These are phyloP conservation scores for Eumacrocentrus americanus DNA, from an alignment of 2,888 invertebrate species.

Conservation along the genomic window DNA sequence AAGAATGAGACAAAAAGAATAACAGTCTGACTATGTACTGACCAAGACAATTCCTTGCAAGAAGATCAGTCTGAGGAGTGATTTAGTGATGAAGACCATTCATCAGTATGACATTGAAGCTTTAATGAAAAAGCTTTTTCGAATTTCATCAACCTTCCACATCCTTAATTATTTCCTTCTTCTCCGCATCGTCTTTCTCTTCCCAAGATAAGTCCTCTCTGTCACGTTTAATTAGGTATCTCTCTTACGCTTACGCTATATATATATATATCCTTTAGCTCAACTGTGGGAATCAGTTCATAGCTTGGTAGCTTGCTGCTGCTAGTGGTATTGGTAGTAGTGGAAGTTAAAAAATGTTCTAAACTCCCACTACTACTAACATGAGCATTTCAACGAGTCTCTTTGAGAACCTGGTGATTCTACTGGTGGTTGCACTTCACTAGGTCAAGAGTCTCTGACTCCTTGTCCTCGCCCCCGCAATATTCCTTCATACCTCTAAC, in stretches of 20 bases:
- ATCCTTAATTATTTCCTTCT: slow-evolving; percentile 13
- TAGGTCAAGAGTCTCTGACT: not conserved
- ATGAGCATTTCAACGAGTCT: no score
- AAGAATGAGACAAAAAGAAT: no score
- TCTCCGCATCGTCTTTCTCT: not conserved
- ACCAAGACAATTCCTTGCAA: not conserved
- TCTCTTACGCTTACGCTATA: no score
- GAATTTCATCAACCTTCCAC: slow-evolving; percentile 5
- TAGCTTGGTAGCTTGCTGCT: no score
- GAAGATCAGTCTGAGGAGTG: not conserved
- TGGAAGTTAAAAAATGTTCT: no score
- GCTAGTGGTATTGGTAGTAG: no score
- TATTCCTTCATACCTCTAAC: not conserved
- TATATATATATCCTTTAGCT: no score
- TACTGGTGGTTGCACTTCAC: not conserved
- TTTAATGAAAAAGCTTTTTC: slow-evolving; percentile 16
- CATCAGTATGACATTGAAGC: not conserved
- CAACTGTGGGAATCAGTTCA: no score
- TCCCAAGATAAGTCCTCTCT: not conserved
- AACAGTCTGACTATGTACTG: no score
- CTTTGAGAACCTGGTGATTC: not conserved
- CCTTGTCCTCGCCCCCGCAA: not conserved
- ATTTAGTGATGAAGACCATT: not conserved
- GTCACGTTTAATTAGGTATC: no score
- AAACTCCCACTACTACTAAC: no score